Percentiles rank a stretch among this genome's conserved stretches.
These are phyloP conservation scores for Capreolus pygargus DNA, from an alignment of 2,113 vertebrate genomes.

Conservation along the genomic window DNA sequence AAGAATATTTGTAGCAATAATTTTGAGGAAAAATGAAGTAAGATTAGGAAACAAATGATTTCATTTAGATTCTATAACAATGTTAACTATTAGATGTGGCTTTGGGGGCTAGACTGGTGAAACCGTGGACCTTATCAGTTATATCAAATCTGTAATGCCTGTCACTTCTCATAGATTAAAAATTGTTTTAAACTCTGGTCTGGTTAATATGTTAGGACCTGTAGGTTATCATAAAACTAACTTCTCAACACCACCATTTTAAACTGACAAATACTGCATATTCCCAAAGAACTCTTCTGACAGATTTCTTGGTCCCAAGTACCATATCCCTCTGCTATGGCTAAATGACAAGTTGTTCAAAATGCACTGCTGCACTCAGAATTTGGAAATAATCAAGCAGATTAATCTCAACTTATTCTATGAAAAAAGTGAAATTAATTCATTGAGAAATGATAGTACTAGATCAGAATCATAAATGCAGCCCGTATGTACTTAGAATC, in stretches of 20 bases:
- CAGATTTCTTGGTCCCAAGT: background rate
- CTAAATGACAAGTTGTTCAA: background rate
- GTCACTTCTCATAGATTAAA: background rate
- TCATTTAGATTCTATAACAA: background rate
- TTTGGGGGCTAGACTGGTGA: background rate
- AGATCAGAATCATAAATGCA: background rate
- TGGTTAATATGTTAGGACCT: background rate
- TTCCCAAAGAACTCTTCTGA: background rate
- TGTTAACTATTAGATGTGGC: background rate
- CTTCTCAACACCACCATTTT: background rate
- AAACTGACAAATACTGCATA: background rate
- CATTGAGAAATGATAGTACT: background rate
- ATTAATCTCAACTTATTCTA: conserved; percentile 15
- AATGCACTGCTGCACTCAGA: background rate
- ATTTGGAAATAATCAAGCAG: background rate
- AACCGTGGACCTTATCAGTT: background rate
- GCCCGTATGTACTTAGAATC: background rate
- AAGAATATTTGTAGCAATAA: background rate
- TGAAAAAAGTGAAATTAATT: conserved; percentile 1
- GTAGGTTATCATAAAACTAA: background rate
- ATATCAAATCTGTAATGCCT: background rate
- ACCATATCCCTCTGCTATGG: background rate
- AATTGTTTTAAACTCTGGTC: background rate
- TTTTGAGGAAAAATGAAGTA: background rate
- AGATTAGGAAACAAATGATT: background rate